These are phyloP conservation scores for Eupithecia abbreviata DNA, from an alignment of 2,888 invertebrate genomes.

Conservation along the genomic window DNA sequence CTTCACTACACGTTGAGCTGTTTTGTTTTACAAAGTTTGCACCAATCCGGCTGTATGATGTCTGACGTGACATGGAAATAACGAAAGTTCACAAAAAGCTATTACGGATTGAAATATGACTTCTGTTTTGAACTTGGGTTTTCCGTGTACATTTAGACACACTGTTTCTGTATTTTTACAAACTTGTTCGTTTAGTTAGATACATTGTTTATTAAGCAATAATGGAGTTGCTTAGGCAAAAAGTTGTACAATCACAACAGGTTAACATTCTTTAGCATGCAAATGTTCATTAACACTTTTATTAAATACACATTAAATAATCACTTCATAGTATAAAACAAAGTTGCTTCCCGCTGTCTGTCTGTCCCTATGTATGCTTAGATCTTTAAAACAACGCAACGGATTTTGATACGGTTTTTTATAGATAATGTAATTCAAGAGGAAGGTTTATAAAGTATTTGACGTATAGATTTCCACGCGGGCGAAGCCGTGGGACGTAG, in stretches of 20 bases:
- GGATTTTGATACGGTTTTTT: too few relatives aligned
- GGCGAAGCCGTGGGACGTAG: too few relatives aligned
- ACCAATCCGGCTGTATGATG: slow-evolving; percentile 21
- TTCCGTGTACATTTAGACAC: slow-evolving; percentile 12
- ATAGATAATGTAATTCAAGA: too few relatives aligned
- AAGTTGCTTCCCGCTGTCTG: too few relatives aligned
- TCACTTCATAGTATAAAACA: too few relatives aligned
- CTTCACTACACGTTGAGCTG: slow-evolving; percentile 27
- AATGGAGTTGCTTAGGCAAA: not conserved
- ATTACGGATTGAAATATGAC: slow-evolving; percentile 30
- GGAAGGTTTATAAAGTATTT: too few relatives aligned
- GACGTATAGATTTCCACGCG: too few relatives aligned
- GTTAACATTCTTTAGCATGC: not conserved
- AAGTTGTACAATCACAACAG: not conserved
- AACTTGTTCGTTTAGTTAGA: not conserved
- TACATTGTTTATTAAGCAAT: not conserved
- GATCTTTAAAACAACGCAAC: too few relatives aligned
- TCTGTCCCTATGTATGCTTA: too few relatives aligned
- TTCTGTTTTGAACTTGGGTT: slow-evolving; percentile 19
- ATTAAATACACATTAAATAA: not conserved
- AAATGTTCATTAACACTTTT: not conserved
- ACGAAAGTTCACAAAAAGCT: slow-evolving; percentile 23
- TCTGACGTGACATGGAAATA: slow-evolving; percentile 22
- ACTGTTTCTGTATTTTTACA: slow-evolving; percentile 1
- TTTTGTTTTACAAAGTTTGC: slow-evolving; percentile 30